Percentiles rank a stretch among this genome's conserved stretches.
These are phyloP conservation scores for Calliopsis andreniformis DNA, from an alignment of 1,140 invertebrate genomes.

Conservation along the genomic window DNA sequence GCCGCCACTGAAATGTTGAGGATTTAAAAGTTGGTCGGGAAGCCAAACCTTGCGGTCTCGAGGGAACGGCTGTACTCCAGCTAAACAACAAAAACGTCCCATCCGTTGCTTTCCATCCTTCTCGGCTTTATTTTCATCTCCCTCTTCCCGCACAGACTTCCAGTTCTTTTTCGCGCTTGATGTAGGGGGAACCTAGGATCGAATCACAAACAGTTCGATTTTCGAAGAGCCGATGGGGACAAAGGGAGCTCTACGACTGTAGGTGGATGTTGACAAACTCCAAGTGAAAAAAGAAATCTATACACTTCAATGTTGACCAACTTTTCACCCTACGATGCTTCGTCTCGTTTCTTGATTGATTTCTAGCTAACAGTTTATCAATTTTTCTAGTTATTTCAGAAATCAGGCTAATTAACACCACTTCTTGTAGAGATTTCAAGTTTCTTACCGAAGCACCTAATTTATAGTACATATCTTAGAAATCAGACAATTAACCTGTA, in stretches of 20 bases:
- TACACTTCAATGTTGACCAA: constrained; percentile 61
- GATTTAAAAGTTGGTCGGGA: constrained; percentile 62
- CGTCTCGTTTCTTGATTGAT: constrained; percentile 4
- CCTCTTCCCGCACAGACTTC: neutral
- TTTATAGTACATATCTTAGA: no score
- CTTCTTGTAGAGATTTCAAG: no score
- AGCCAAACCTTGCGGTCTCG: constrained; percentile 23
- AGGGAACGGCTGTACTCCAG: constrained; percentile 13
- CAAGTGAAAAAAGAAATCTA: constrained; percentile 49
- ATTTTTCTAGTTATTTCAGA: no score
- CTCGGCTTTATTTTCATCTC: neutral
- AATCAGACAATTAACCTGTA: no score
- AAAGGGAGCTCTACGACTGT: constrained; percentile 53
- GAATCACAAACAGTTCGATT: constrained; percentile 64
- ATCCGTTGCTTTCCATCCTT: constrained; percentile 14
- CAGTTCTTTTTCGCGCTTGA: neutral
- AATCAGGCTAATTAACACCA: no score
- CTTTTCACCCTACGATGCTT: constrained; percentile 30
- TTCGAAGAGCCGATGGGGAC: constrained; percentile 47
- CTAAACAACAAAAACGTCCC: constrained; percentile 54
- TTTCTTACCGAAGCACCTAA: no score
- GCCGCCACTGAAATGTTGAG: constrained; percentile 46
- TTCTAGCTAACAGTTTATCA: neutral
- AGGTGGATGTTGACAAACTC: constrained; percentile 48
- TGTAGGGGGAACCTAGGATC: constrained; percentile 33